Evolutionary conservation across 2,797 vertebrate genomes (phyloP).

Genomic region (Phrynocephalus guinanensis): DNA sequence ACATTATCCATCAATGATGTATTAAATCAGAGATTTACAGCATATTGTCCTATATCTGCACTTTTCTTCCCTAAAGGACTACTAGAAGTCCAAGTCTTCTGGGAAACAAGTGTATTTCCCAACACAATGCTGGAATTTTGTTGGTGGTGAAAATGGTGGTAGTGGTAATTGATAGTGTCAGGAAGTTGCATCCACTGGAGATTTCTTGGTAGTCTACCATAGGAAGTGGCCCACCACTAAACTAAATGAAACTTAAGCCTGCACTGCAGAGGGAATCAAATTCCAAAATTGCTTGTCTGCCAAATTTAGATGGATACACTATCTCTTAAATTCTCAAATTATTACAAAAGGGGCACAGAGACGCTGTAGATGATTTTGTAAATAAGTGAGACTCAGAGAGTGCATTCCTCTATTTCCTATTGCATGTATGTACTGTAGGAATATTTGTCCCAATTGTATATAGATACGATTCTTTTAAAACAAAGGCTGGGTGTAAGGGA

Average conservation of each 20-base stretch:
- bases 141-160: background rate
- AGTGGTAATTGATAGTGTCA: background rate
- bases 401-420: background rate
- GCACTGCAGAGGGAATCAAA: background rate
- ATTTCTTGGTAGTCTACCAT: too few relatives aligned
- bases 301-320: background rate
- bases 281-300: background rate
- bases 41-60: background rate
- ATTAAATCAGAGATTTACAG: background rate
- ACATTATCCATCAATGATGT: background rate
- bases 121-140: background rate
- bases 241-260: background rate
- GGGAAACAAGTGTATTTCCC: background rate
- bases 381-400: background rate
- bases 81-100: background rate
- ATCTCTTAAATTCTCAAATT: background rate
- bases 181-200: background rate
- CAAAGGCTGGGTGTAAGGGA: background rate
- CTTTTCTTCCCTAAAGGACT: background rate
- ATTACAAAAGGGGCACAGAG: background rate
- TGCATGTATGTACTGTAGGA: background rate
- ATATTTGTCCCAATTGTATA: background rate
- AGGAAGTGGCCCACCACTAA: too few relatives aligned
- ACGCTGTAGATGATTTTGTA: background rate
- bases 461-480: background rate